Evolutionary conservation across 2,888 invertebrate species (phyloP), one percentile per base, ranked within the genome.

Genomic region (Callyntrura guangdongensis): DNA sequence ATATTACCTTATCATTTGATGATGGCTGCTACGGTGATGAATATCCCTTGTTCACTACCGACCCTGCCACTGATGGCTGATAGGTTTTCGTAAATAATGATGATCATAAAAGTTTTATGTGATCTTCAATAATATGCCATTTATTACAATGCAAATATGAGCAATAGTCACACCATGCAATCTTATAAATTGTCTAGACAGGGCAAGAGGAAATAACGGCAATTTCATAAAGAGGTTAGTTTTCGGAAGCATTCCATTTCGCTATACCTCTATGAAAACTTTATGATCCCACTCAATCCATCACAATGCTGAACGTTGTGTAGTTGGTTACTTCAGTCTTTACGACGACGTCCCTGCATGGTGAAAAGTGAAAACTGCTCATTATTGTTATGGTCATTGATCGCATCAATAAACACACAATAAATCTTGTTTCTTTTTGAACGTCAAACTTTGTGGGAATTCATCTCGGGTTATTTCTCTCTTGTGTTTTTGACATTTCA

Each of bases 401-500:
- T 69, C 36, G 36, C n/a, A 14, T 69, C 69, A 36, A 69, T 69
- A 69, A 69, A 36, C 69, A 69, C 27, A 69, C 36, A 36, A 69
- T 69, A 69, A 69, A 69, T 69, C 36, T 14, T 69, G 69, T 14
- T 27, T 27, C 36, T 27, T 4, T 27, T 25, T 11, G 9, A 3
- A 25, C 22, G 36, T 69, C 69, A 36, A 69, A 17, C n/a, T 17
- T 69, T 69, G 27, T 14, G 69, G 36, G 36, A 14, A 69, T 69
- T 36, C 69, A 14, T 69, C 36, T 36, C n/a, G n/a, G 22, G 5
- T 64, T 22, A 64, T 64, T n/a, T 25, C 14, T 36, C 36, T 69
- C 12, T 69, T 69, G 69, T 69, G 27, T 69, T 69, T 27, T n/a
- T 69, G 69, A 36, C 69, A 69, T 14, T 27, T 69, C 69, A 69